Evolutionary conservation across 2,797 vertebrate species (phyloP), one percentile per base, ranked within the genome.

Genomic region (Babyrousa celebensis): DNA sequence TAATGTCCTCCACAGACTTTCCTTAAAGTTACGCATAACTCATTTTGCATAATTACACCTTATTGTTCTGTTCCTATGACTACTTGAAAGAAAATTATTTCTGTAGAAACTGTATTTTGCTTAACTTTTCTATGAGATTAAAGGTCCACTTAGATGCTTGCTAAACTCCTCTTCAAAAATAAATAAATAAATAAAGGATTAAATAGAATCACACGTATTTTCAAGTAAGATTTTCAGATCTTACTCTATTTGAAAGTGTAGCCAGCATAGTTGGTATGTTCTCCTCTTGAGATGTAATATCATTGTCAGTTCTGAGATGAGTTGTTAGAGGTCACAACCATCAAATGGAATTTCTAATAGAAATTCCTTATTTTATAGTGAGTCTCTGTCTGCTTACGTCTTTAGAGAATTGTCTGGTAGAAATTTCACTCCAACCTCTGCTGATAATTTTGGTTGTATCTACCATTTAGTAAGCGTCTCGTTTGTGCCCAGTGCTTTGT

Each of bases 61-160:
- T 89, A 92, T 67, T 93, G 63, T 94, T 86, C 54, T 80, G 70
- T 52, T 88, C 17, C 6, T 94, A 2, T 91, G 58, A 32, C 29
- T 91, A 74, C 21, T 70, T 94, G 48, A 80, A 88, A 90, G 58
- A 95, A 88, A 89, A 96, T 87, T 68, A 56, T 78, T 96, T 95
- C 67, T 95, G 20, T 63, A 79, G 89, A 71, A 83, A 74, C 20
- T 70, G 12, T 72, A 54, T 27, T 83, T 96, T 78, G 32, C 48
- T 74, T 68, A 93, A 68, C 25, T 48, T 95, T 97, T 85, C 17
- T 77, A 58, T 82, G 60, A 93, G 63, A 40, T 86, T 93, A 71
- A 94, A 92, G 86, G 58, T 93, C 21, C 25, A 36, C 10, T 71
- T 65, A 40, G 32, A 70, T 29, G 5, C 25, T 83, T 52, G 12